A percentile compares a stretch with the other conserved stretches of the same genome.
Evolutionary conservation across 2,797 vertebrate genomes (phyloP).

Genomic region (Myotis myotis): DNA sequence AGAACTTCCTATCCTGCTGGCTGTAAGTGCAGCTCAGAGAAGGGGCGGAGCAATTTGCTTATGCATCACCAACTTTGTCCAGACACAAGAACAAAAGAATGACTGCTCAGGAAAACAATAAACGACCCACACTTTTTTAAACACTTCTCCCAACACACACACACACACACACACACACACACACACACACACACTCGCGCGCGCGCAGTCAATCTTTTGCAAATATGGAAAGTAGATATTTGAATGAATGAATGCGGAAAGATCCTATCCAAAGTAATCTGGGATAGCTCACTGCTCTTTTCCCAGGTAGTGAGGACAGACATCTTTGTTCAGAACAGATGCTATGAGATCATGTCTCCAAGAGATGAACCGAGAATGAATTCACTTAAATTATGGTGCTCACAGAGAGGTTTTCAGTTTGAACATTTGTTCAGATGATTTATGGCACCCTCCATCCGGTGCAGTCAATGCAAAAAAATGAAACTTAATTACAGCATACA

Average conservation of each 20-base stretch:
- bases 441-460: constrained; percentile 68
- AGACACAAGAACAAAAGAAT: not conserved
- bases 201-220: not conserved
- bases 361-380: constrained; percentile 72
- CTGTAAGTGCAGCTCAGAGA: not conserved
- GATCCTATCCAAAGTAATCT: not conserved
- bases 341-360: constrained; percentile 79
- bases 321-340: constrained; percentile 74
- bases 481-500: constrained; percentile 74
- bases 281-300: constrained; percentile 44
- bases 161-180: not conserved
- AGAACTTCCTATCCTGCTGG: not conserved
- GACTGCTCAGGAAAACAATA: constrained; percentile 13
- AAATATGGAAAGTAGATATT: constrained; percentile 33
- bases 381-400: constrained; percentile 76
- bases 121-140: not conserved
- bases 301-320: constrained; percentile 61
- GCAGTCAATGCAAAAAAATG: constrained; percentile 64
- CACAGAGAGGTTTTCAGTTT: constrained; percentile 68
- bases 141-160: not conserved
- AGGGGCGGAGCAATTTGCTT: not conserved
- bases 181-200: not conserved
- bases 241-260: constrained; percentile 22
- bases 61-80: not conserved
- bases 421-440: constrained; percentile 77